Evolutionary conservation across 2,113 vertebrate genomes (phyloP).

Genomic region (Sorex fumeus): DNA sequence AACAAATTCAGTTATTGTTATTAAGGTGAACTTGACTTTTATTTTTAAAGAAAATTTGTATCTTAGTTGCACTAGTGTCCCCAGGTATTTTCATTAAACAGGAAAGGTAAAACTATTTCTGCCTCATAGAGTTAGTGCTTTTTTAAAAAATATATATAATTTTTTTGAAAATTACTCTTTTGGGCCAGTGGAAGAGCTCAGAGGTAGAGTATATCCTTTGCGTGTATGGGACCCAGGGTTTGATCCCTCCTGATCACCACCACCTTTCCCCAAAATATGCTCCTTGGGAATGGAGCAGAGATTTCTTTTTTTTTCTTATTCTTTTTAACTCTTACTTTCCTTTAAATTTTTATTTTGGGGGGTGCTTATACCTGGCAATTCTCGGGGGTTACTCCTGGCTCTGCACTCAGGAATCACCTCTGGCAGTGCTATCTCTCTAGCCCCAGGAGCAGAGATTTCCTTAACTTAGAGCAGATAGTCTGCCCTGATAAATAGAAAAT

Average conservation of each 20-base stretch:
- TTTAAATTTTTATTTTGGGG: too few species aligned
- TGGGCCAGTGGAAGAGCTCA: too few species aligned
- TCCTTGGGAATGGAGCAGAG: constrained; percentile 47
- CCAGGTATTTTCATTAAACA: not conserved
- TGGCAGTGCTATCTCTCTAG: too few species aligned
- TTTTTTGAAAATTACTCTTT: too few species aligned
- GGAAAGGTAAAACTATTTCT: constrained; percentile 32
- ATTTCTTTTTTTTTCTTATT: not conserved
- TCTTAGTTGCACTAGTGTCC: constrained; percentile 25
- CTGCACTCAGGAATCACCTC: too few species aligned
- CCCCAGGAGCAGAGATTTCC: not conserved
- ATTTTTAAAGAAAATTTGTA: constrained; percentile 40
- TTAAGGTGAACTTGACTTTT: constrained; percentile 41
- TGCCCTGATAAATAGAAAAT: not conserved
- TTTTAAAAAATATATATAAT: too few species aligned
- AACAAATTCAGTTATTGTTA: not conserved
- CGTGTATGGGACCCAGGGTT: too few species aligned
- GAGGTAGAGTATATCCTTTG: too few species aligned
- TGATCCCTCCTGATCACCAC: too few species aligned
- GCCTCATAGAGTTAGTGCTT: constrained; percentile 29
- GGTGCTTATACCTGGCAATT: too few species aligned
- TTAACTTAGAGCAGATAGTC: constrained; percentile 42
- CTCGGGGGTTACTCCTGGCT: too few species aligned
- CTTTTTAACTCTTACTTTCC: too few species aligned
- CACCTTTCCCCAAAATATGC: constrained; percentile 42